phyloP scores from a whole-genome alignment of 2,113 vertebrate species.

The Pedetes capensis region DNA sequence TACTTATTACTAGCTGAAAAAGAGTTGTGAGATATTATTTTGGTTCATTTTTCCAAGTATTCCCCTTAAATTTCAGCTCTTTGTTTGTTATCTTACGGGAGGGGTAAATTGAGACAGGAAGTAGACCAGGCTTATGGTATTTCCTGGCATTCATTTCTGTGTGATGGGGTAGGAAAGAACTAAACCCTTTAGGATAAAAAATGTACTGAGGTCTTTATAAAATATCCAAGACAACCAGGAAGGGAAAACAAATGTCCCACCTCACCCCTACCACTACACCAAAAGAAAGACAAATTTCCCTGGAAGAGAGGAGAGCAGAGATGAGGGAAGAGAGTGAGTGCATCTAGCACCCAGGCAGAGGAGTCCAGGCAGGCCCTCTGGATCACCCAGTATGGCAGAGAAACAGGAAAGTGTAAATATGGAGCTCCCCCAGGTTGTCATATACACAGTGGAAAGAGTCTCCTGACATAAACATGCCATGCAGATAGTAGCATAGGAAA shows the following conservation, averaged over 20 bases:
- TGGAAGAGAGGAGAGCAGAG: not conserved
- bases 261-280: not conserved
- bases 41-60: not conserved
- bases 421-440: not conserved
- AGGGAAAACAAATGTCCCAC: not conserved
- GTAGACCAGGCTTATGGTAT: not conserved
- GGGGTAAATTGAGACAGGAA: not conserved
- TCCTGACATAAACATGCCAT: rapidly evolving
- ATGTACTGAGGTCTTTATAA: not conserved
- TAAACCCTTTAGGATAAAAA: not conserved
- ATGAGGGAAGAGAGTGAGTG: not conserved
- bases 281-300: not conserved
- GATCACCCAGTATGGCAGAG: not conserved
- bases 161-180: not conserved
- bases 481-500: not conserved
- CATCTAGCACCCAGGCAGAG: not conserved
- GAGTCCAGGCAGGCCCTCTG: not conserved
- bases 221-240: not conserved
- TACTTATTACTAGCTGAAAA: not conserved
- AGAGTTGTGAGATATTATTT: not conserved
- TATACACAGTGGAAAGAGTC: not conserved
- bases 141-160: not conserved
- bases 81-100: not conserved
- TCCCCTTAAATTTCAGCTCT: not conserved
- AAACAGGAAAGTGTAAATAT: not conserved